phyloP scores from a whole-genome alignment of 2,797 vertebrate species.

The Helarctos malayanus region DNA sequence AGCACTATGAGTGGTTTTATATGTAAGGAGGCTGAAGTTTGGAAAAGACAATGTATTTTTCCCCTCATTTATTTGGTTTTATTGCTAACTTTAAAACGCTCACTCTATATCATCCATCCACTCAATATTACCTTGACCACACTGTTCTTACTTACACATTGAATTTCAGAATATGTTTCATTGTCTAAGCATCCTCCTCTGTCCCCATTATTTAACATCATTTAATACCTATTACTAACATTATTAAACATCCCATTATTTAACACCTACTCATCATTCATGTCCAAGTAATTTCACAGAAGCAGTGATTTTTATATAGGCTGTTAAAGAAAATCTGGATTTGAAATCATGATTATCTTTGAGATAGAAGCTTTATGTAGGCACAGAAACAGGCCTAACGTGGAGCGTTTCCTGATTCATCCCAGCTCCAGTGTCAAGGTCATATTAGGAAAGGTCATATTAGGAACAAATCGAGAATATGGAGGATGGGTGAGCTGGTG shows the following conservation, averaged over 20 bases:
- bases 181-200: background rate
- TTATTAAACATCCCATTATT: background rate
- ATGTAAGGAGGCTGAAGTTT: background rate
- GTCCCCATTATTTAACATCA: background rate
- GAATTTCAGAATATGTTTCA: background rate
- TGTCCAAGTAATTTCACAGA: background rate
- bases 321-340: background rate
- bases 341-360: background rate
- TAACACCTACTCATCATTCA: background rate
- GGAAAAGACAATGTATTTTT: background rate
- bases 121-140: background rate
- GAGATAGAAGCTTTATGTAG: background rate
- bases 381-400: rapidly evolving
- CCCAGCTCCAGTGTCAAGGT: background rate
- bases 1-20: background rate
- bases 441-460: background rate
- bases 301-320: background rate
- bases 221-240: background rate
- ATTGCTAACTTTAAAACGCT: background rate
- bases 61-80: background rate
- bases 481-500: background rate
- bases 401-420: background rate
- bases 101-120: background rate
- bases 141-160: background rate
- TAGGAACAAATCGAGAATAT: background rate